Conservation (phyloP, 2,888 invertebrate genomes). For the Plebejus argus region DNA sequence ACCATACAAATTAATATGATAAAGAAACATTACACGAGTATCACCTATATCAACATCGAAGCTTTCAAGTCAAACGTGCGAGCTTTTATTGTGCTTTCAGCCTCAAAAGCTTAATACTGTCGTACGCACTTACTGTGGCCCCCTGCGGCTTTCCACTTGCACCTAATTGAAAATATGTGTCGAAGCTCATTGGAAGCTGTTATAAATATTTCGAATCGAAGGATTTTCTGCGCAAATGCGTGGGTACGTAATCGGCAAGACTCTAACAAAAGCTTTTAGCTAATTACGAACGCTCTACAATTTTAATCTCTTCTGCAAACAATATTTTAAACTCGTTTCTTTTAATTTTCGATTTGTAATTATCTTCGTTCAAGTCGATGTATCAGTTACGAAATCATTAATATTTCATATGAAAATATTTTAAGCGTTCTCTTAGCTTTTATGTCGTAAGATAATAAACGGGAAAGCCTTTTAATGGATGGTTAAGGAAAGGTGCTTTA, state of each 20-base stretch:
- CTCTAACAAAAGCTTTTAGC: slow-evolving; percentile 13
- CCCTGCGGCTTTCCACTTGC: background rate
- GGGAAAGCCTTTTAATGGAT: background rate
- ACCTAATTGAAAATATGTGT: slow-evolving; percentile 28
- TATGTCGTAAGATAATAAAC: background rate
- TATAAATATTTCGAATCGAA: slow-evolving; percentile 7
- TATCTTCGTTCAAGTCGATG: background rate
- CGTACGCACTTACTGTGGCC: slow-evolving; percentile 9
- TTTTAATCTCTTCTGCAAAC: slow-evolving; percentile 4
- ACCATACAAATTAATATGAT: background rate
- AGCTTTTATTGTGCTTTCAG: slow-evolving; percentile 16
- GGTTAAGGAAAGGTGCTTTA: background rate
- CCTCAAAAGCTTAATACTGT: slow-evolving; percentile 6
- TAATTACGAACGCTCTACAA: slow-evolving; percentile 19
- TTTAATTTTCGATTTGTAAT: background rate
- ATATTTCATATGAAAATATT: background rate
- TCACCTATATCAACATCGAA: background rate
- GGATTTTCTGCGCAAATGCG: background rate
- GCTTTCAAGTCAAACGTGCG: background rate
- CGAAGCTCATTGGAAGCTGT: slow-evolving; percentile 7
- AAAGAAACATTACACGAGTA: background rate
- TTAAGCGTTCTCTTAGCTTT: background rate
- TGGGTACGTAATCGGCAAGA: background rate
- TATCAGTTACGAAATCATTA: background rate
- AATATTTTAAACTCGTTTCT: background rate